Base-by-base conservation (phyloP, 2,113 vertebrate species). In the Notothenia rossii region DNA sequence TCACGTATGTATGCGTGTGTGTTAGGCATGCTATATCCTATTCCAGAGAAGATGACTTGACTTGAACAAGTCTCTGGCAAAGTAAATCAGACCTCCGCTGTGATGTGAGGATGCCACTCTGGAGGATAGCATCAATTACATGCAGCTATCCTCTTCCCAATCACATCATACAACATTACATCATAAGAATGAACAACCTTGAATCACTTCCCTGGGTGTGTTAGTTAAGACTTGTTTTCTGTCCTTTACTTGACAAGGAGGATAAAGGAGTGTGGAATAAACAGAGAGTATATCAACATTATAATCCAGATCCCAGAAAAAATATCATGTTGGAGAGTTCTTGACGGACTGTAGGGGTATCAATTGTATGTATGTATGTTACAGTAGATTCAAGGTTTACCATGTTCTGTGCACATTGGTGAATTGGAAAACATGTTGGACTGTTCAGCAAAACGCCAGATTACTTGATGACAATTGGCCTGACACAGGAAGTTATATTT, bases 71-170 rank as follows among this genome's bases (percentile, higher is more conserved):
- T 68, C 70, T 59, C 72, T 81, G 90, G 88, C 92, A 92, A 87
- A 91, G 72, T 79, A 92, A 91, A 90, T 82, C 66, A 86, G 83
- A 90, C 64, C 82, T 88, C 72, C 67, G 22, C 80, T 75, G 48
- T 51, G 79, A 89, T 75, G 83, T 80, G 80, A 83, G 72, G 75
- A 81, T 80, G 68, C 58, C 72, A 75, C 87, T 83, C 85, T 74
- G 58, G 72, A 92, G 88, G 90, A 85, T 63, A 83, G 49, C 60
- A 72, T 80, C 63, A 56, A 88, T 89, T 90, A 88, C 77, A 90
- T 36, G 56, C 36, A 64, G 59, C 13, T 55, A 59, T 56, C 22
- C 46, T 46, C 59, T 46, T 64, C 51, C 45, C 4, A 49, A 25
- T 51, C 43, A 36, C 79, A 29, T 29, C 72, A 77, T 29, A 29